Evolutionary conservation across 2,888 invertebrate species (phyloP).

Genomic region (Lasius platythorax): DNA sequence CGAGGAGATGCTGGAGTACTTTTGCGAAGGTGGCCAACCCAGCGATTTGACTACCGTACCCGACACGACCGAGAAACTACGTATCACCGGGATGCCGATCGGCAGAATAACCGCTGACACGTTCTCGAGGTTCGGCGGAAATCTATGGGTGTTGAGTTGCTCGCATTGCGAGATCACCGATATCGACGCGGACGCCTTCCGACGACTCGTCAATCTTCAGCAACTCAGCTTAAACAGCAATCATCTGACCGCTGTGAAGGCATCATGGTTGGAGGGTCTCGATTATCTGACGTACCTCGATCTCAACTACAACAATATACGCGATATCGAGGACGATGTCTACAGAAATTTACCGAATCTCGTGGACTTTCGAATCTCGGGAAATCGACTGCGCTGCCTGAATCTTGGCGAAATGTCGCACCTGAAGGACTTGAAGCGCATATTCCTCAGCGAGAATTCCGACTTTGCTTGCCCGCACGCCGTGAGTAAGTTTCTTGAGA

Average conservation of each 20-base stretch:
- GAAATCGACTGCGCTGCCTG: constrained; percentile 81
- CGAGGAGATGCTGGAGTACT: constrained; percentile 79
- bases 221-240: constrained; percentile 82
- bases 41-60: constrained; percentile 78
- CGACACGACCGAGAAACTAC: constrained; percentile 75
- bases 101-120: constrained; percentile 72
- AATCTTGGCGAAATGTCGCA: constrained; percentile 77
- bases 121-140: constrained; percentile 79
- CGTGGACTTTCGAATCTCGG: constrained; percentile 82
- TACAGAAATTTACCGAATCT: constrained; percentile 78
- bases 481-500: constrained; percentile 73
- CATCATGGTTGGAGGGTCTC: constrained; percentile 80
- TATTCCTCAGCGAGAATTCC: constrained; percentile 80
- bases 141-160: constrained; percentile 80
- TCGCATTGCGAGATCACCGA: constrained; percentile 79
- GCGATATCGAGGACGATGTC: constrained; percentile 79
- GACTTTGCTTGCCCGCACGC: constrained; percentile 81
- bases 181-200: constrained; percentile 81
- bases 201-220: constrained; percentile 76
- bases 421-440: constrained; percentile 74
- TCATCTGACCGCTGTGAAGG: constrained; percentile 73
- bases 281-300: constrained; percentile 80
- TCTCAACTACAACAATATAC: constrained; percentile 81
- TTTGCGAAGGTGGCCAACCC: constrained; percentile 77
- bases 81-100: constrained; percentile 78